phyloP scores from a whole-genome alignment of 2,888 invertebrate species.

The Charanyca ferruginea region DNA sequence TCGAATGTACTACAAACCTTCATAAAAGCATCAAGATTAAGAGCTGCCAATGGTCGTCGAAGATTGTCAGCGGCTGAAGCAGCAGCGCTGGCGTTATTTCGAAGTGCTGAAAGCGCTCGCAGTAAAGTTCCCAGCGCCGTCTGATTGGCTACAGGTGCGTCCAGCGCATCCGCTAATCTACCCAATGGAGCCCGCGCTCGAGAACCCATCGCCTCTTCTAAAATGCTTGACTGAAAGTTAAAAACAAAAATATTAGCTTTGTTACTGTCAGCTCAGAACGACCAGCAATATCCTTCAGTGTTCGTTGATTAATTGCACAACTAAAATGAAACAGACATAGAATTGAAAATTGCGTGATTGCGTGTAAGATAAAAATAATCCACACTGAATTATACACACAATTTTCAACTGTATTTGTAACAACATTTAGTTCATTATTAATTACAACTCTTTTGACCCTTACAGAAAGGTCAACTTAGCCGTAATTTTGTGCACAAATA shows the following conservation, averaged over 20 bases:
- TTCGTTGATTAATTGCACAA: too few relatives aligned
- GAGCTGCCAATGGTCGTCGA: conserved; percentile 93
- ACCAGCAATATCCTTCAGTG: too few relatives aligned
- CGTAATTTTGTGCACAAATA: too few relatives aligned
- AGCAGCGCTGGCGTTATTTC: conserved; percentile 94
- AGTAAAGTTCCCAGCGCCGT: conserved; percentile 94
- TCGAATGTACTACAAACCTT: conserved; percentile 72
- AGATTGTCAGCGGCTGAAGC: conserved; percentile 95
- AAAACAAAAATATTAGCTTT: neutral
- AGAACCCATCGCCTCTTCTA: conserved; percentile 94
- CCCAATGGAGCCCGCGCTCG: conserved; percentile 93
- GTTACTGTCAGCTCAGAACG: too few relatives aligned
- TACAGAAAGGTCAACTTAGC: too few relatives aligned
- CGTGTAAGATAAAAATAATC: too few relatives aligned
- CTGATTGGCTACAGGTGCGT: conserved; percentile 94
- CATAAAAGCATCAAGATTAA: conserved; percentile 92
- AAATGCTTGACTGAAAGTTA: conserved; percentile 92
- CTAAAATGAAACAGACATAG: too few relatives aligned
- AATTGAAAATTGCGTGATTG: too few relatives aligned
- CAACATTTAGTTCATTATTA: too few relatives aligned
- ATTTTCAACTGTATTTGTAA: too few relatives aligned
- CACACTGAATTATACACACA: too few relatives aligned
- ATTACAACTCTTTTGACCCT: too few relatives aligned
- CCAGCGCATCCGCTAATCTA: conserved; percentile 94
- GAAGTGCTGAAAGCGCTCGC: conserved; percentile 93